Evolutionary conservation across 2,113 vertebrate species (phyloP), one percentile per base, ranked within the genome.

Genomic region (Myotis yumanensis): DNA sequence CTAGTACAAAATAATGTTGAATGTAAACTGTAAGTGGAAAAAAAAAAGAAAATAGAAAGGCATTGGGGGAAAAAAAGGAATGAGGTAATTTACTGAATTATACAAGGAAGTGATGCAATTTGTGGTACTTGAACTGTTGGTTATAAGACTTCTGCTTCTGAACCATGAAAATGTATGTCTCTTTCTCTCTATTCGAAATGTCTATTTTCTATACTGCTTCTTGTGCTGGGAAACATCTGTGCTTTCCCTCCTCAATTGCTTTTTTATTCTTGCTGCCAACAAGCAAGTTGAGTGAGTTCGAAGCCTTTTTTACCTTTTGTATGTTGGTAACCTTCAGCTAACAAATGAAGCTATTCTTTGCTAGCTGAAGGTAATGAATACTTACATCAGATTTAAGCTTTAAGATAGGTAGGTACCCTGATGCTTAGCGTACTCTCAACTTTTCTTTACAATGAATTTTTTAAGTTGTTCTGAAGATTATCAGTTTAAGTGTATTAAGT

Each of bases 221-320:
- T 68, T 91, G 80, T 85, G 15, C 80, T 52, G 11, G 25, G 48
- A 84, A 89, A 46, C 37, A n/a, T 46, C 9, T 90, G 14, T 90
- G 9, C 23, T 84, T 87, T 54, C 10, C 46, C 32, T 82, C 16
- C 17, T 86, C 10, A 76, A 32, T 7, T 46, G 37, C 43, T 91
- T 89, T 91, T 89, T 92, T 87, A 80, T 69, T 93, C 28, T 87
- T 91, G 30, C 7, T 72, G 30, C 35, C 3, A 54, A 9, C n/a
- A 77, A 86, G 17, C 62, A 37, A n/a, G 14, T 66, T 72, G 46
- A 72, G 40, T 66, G 54, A 85, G 37, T 64, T 79, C 4, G 57
- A 71, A 77, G 72, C 35, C 37, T 92, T 76, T 95, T 91, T 89
- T 77, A 84, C 14, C 20, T 87, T 89, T 86, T 90, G 22, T 37